Evolutionary conservation across 2,113 vertebrate genomes (phyloP), one percentile per base, ranked within the genome.

Genomic region (Lepidothrix coronata): DNA sequence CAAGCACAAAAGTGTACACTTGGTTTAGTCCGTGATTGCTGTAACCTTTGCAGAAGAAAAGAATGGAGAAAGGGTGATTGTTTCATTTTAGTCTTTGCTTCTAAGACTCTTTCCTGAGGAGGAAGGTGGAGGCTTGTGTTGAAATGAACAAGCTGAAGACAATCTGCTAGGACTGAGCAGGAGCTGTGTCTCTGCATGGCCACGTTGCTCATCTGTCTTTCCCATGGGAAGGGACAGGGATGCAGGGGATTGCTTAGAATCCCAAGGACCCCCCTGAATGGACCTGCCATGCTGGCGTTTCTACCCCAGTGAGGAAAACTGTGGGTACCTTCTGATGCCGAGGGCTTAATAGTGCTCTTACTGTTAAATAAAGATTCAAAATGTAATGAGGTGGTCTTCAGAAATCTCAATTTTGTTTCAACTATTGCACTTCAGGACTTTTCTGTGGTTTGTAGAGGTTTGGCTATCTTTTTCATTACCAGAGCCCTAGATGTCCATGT

Each of bases 181-280:
- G 13, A 86, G 41, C 39, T 80, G 8, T 67, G 21, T 70, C 31
- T 91, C 43, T 81, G 22, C 17, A 11, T 51, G 66, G 30, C 37
- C 9, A 1, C n/a, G 6, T 44, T 83, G 49, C 24, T 91, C 4
- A 8, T 63, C 17, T 27, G 22, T 7, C 37, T 46, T 91, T 86
- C 37, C 41, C 1, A 0, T 39, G 14, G 33, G 33, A 85, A 65
- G 6, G 21, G 24, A 25, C n/a, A 23, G 31, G 12, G 30, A 12
- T 88, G 31, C 48, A 48, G 9, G 6, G 22, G 28, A 5, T 41
- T 83, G 57, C 67, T 55, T 71, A 49, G 54, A 88, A 76, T 80
- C 31, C 41, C 8, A 30, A 12, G 22, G 39, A 11, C 3, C 1
- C 8, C 5, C 2, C 12, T 73, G 5, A 2, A 0, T 61, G 63